These are phyloP conservation scores for Euzetes globulus DNA, from an alignment of 2,888 invertebrate genomes.

Conservation along the genomic window DNA sequence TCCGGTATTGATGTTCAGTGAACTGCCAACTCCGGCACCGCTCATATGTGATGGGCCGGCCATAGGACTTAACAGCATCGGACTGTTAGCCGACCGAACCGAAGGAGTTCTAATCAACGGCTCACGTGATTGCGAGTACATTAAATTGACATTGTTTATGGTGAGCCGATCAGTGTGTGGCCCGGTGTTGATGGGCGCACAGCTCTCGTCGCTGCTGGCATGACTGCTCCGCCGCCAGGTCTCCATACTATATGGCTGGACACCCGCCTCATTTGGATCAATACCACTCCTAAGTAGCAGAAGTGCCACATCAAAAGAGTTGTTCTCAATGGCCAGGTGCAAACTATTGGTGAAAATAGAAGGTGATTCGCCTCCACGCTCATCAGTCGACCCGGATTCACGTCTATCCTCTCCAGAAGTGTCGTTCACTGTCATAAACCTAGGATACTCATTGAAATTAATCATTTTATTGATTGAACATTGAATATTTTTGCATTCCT, in stretches of 20 bases:
- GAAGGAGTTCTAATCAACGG: slow-evolving; percentile 33
- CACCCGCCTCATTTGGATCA: slow-evolving; percentile 55
- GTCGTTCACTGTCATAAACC: not conserved
- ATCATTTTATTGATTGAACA: too few species aligned
- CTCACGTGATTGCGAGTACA: slow-evolving; percentile 20
- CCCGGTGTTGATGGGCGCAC: not conserved
- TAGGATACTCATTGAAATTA: too few species aligned
- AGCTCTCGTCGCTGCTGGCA: slow-evolving; percentile 31
- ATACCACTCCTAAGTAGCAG: slow-evolving; percentile 54
- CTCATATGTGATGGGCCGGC: not conserved
- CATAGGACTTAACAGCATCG: slow-evolving; percentile 24
- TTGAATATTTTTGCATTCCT: too few species aligned
- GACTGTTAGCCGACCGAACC: slow-evolving; percentile 22
- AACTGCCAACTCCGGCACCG: not conserved
- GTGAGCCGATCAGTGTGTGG: not conserved
- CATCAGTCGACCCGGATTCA: slow-evolving; percentile 30
- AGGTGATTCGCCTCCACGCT: slow-evolving; percentile 45
- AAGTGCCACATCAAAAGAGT: slow-evolving; percentile 53
- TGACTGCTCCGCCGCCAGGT: slow-evolving; percentile 22
- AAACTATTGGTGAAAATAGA: slow-evolving; percentile 53
- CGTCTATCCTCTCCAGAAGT: not conserved
- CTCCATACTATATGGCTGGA: slow-evolving; percentile 43
- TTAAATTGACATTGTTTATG: not conserved
- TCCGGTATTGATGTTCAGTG: not conserved
- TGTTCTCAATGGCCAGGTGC: slow-evolving; percentile 56